Percentiles rank a stretch among this genome's conserved stretches.
These are phyloP conservation scores for Druon quercuslanigerum DNA, from an alignment of 1,140 invertebrate species.

Conservation along the genomic window DNA sequence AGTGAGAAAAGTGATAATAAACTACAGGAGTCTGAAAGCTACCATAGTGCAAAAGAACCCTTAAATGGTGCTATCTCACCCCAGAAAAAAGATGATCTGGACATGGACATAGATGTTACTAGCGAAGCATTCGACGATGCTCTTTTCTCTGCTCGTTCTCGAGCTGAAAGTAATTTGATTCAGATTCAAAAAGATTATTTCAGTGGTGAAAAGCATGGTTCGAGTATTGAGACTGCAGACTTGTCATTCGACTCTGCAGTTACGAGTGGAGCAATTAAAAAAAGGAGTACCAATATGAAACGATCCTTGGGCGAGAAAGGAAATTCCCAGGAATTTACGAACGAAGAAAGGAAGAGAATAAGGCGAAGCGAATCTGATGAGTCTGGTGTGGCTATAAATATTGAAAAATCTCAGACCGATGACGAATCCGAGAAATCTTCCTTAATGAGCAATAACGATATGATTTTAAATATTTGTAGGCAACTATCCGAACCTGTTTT, in stretches of 20 bases:
- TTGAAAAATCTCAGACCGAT: slow-evolving; percentile 41
- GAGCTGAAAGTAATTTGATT: slow-evolving; percentile 42
- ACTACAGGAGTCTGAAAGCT: slow-evolving; percentile 65
- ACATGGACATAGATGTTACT: slow-evolving; percentile 53
- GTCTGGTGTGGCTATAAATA: not conserved
- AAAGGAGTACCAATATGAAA: slow-evolving; percentile 49
- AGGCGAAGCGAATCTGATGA: slow-evolving; percentile 45
- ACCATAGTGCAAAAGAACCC: slow-evolving; percentile 68
- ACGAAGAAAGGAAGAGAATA: slow-evolving; percentile 44
- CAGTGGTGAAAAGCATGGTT: slow-evolving; percentile 45
- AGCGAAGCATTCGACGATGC: slow-evolving; percentile 71
- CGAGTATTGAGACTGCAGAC: slow-evolving; percentile 49
- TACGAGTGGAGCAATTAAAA: slow-evolving; percentile 45
- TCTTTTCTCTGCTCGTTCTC: slow-evolving; percentile 48
- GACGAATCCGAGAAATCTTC: slow-evolving; percentile 45
- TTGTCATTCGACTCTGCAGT: slow-evolving; percentile 56
- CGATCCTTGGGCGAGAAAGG: slow-evolving; percentile 48
- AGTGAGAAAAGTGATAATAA: slow-evolving; percentile 62
- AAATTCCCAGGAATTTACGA: slow-evolving; percentile 57
- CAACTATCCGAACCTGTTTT: slow-evolving; percentile 58
- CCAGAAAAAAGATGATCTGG: slow-evolving; percentile 39
- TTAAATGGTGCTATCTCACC: slow-evolving; percentile 31
- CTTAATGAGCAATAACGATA: slow-evolving; percentile 56
- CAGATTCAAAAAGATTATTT: slow-evolving; percentile 35
- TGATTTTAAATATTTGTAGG: slow-evolving; percentile 53